phyloP scores from a whole-genome alignment of 2,888 invertebrate genomes.

The Beris morrisii region DNA sequence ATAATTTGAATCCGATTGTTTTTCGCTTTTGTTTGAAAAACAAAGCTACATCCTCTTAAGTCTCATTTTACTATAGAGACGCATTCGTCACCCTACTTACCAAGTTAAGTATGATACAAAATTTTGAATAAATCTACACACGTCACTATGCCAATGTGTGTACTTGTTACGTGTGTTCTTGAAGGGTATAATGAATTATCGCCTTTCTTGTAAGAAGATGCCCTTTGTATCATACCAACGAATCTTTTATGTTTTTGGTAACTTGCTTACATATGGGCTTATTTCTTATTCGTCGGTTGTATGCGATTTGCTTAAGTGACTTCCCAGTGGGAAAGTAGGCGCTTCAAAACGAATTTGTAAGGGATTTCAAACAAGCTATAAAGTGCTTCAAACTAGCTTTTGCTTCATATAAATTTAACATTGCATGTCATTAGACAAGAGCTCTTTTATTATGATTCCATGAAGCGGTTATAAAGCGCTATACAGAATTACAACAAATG shows the following conservation, averaged over 20 bases:
- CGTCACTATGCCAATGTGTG: slow-evolving; percentile 8
- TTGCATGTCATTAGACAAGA: too few relatives aligned
- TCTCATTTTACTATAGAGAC: slow-evolving; percentile 16
- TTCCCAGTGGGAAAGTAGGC: too few relatives aligned
- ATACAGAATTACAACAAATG: too few relatives aligned
- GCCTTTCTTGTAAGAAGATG: slow-evolving; percentile 23
- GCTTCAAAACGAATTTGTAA: too few relatives aligned
- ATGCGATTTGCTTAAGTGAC: slow-evolving; percentile 13
- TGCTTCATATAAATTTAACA: too few relatives aligned
- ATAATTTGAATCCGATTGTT: too few relatives aligned
- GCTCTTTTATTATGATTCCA: too few relatives aligned
- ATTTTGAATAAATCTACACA: background rate
- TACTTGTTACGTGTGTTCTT: slow-evolving; percentile 26
- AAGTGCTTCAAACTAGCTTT: too few relatives aligned
- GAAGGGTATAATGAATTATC: slow-evolving; percentile 28
- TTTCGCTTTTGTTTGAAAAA: too few relatives aligned
- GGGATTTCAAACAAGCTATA: too few relatives aligned
- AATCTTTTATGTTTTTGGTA: slow-evolving; percentile 13
- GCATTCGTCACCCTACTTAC: slow-evolving; percentile 10
- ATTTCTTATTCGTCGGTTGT: slow-evolving; percentile 1
- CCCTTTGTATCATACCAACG: slow-evolving; percentile 21
- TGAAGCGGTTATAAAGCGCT: too few relatives aligned
- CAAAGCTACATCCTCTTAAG: too few relatives aligned
- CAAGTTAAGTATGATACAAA: background rate
- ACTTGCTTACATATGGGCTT: slow-evolving; percentile 13